A percentile compares a stretch with the other conserved stretches of the same genome.
Evolutionary conservation across 2,797 vertebrate species (phyloP).

Genomic region (Pempheris klunzingeri): DNA sequence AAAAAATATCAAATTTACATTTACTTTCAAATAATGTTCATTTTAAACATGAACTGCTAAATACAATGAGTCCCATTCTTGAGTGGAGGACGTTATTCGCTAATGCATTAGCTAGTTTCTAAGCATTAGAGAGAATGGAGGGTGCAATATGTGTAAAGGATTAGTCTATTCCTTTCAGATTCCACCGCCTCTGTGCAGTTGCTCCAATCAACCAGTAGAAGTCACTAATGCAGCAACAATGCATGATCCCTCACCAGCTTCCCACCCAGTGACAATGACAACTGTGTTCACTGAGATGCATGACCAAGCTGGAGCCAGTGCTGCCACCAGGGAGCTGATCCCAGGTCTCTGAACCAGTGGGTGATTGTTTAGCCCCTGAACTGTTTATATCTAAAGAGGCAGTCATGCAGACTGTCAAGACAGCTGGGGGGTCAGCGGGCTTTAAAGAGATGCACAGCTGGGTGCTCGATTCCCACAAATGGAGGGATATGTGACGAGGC

Average conservation of each 20-base stretch:
- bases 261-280: constrained; percentile 47
- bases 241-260: constrained; percentile 44
- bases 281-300: constrained; percentile 56
- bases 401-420: constrained; percentile 66
- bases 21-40: constrained; percentile 19
- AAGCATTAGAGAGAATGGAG: background rate
- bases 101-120: background rate
- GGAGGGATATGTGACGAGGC: constrained; percentile 52
- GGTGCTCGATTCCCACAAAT: constrained; percentile 62
- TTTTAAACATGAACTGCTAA: constrained; percentile 20
- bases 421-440: constrained; percentile 65
- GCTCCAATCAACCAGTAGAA: constrained; percentile 22
- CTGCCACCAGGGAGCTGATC: constrained; percentile 53
- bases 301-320: constrained; percentile 35
- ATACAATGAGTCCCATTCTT: background rate
- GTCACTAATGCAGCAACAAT: constrained; percentile 28
- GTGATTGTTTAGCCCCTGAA: constrained; percentile 55
- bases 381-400: constrained; percentile 68
- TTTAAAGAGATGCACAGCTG: constrained; percentile 71
- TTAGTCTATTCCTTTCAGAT: background rate
- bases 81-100: constrained; percentile 8
- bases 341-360: constrained; percentile 56
- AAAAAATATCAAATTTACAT: constrained; percentile 30
- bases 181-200: constrained; percentile 14
- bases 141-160: background rate